A percentile compares a stretch with the other conserved stretches of the same genome.
Evolutionary conservation across 1,140 invertebrate genomes (phyloP).

Genomic region (Notospermus geniculatus): DNA sequence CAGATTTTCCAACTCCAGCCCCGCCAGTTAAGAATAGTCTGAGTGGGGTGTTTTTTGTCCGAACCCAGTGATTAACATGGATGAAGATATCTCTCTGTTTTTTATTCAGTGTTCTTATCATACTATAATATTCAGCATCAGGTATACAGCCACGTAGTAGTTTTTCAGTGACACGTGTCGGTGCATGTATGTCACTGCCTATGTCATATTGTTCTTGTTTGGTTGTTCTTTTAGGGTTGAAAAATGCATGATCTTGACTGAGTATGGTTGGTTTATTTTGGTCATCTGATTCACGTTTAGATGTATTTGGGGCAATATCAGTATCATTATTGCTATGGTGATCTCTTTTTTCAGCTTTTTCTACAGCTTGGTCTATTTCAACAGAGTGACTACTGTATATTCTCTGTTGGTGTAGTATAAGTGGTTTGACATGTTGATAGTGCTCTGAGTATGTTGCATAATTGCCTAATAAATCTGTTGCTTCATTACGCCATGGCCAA

Average conservation of each 20-base stretch:
- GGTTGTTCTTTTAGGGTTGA: background rate
- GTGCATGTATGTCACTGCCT: slow-evolving; percentile 16
- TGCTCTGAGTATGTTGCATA: background rate
- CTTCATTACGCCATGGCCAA: slow-evolving; percentile 17
- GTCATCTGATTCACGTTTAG: slow-evolving; percentile 9
- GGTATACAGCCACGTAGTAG: slow-evolving; percentile 5
- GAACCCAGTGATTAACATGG: slow-evolving; percentile 10
- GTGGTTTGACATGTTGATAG: background rate
- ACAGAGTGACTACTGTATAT: background rate
- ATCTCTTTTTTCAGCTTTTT: background rate
- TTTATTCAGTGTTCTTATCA: background rate
- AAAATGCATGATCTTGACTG: background rate
- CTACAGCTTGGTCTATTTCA: too few relatives aligned
- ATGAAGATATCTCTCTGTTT: background rate
- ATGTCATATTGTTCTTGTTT: slow-evolving; percentile 19
- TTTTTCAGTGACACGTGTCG: slow-evolving; percentile 1
- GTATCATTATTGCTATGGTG: slow-evolving; percentile 11
- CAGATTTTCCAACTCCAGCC: slow-evolving; percentile 29
- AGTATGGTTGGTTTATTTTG: background rate
- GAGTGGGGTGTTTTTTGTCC: slow-evolving; percentile 12
- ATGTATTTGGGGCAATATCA: slow-evolving; percentile 14
- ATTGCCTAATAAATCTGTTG: background rate
- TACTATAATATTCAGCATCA: background rate
- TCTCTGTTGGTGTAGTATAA: background rate
- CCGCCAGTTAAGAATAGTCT: slow-evolving; percentile 24